phyloP scores from a whole-genome alignment of 2,888 invertebrate species.

The Rhagium mordax region DNA sequence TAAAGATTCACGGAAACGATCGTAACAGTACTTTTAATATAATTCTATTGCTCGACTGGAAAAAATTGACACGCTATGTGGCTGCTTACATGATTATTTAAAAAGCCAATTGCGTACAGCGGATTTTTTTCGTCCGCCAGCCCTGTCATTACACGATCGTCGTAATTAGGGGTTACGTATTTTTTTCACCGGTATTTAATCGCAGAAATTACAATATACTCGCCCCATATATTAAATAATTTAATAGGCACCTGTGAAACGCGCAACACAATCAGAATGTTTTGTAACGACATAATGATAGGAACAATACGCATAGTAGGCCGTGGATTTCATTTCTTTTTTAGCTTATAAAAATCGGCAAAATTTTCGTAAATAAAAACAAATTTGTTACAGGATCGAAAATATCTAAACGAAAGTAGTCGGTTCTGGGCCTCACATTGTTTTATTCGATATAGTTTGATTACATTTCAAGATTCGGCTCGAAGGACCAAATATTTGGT shows the following conservation, averaged over 20 bases:
- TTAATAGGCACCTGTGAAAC: conserved; percentile 17
- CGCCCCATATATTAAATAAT: neutral
- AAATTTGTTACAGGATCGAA: too few species aligned
- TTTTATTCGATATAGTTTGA: too few species aligned
- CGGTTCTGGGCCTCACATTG: too few species aligned
- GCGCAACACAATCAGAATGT: conserved; percentile 1
- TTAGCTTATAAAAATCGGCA: too few species aligned
- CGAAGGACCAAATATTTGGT: too few species aligned
- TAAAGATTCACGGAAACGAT: neutral
- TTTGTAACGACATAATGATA: too few species aligned
- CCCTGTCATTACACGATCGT: conserved; percentile 19
- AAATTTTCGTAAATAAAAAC: too few species aligned
- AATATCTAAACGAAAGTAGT: too few species aligned
- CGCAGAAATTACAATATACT: conserved; percentile 15
- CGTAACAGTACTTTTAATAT: neutral
- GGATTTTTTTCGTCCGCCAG: neutral
- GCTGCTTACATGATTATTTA: conserved; percentile 22
- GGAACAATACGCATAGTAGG: too few species aligned
- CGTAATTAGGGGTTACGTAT: conserved; percentile 29
- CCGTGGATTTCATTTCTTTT: too few species aligned
- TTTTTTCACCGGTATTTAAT: conserved; percentile 26
- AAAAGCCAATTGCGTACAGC: conserved; percentile 18
- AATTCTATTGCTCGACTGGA: conserved; percentile 16
- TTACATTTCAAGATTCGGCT: too few species aligned
- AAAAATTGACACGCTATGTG: conserved; percentile 25